Conservation (phyloP, 23 tunicate species). For the Botrylloides violaceus region DNA sequence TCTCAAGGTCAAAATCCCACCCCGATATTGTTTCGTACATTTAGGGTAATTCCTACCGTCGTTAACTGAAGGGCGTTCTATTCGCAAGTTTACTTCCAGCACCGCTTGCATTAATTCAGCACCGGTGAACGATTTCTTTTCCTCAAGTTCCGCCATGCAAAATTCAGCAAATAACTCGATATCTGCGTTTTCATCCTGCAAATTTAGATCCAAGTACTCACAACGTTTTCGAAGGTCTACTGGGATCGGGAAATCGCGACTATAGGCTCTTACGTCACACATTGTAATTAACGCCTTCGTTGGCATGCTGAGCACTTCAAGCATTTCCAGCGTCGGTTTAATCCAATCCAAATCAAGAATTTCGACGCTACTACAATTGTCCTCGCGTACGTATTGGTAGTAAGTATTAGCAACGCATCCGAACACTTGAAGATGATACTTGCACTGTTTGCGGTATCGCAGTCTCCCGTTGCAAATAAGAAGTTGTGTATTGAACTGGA, state of each 20-base stretch:
- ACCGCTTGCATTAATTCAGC: background rate
- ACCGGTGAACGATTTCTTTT: background rate
- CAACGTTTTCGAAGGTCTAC: too few species aligned
- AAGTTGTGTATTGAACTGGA: background rate
- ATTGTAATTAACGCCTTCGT: background rate
- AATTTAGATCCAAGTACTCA: too few species aligned
- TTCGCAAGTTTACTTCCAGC: background rate
- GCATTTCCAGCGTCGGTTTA: background rate
- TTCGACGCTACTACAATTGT: background rate
- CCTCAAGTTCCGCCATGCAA: background rate
- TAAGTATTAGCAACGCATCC: background rate
- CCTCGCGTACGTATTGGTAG: background rate
- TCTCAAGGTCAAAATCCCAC: too few species aligned
- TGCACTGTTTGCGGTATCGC: background rate
- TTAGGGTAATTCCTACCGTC: too few species aligned
- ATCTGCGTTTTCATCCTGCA: too few species aligned
- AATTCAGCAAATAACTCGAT: background rate
- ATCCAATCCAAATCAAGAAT: background rate
- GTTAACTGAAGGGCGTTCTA: too few species aligned
- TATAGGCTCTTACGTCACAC: background rate
- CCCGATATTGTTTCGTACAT: too few species aligned
- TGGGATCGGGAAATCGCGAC: too few species aligned
- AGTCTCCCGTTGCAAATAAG: background rate
- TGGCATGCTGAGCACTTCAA: background rate
- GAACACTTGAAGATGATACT: background rate